Evolutionary conservation across 1,140 invertebrate species (phyloP).

Genomic region (Thaumatotibia leucotreta): DNA sequence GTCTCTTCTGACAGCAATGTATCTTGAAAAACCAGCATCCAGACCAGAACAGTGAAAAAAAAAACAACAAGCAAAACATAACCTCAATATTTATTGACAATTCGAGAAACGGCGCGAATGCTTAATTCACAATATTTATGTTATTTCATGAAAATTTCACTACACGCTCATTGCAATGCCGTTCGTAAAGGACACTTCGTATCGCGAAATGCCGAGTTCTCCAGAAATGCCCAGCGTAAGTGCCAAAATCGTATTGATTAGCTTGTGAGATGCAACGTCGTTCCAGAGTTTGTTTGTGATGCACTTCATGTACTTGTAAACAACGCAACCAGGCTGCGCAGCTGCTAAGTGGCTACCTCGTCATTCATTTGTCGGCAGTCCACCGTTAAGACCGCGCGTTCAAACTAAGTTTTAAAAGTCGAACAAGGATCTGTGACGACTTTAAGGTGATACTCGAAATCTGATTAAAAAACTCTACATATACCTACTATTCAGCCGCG

Average conservation of each 20-base stretch:
- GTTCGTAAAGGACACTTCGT: constrained; percentile 24
- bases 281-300: neutral
- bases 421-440: no score
- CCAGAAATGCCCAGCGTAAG: constrained; percentile 32
- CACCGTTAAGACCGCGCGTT: neutral
- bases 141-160: neutral
- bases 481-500: no score
- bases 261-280: no score
- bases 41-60: neutral
- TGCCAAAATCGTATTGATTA: constrained; percentile 11
- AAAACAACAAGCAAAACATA: neutral
- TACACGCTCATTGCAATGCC: constrained; percentile 18
- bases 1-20: neutral
- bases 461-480: no score
- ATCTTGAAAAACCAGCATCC: neutral
- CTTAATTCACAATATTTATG: neutral
- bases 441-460: no score
- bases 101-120: neutral
- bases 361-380: neutral
- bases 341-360: neutral
- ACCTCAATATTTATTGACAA: neutral
- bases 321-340: neutral
- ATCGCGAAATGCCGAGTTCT: constrained; percentile 35
- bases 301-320: neutral
- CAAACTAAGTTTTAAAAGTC: neutral